Percentiles rank a stretch among this genome's conserved stretches.
phyloP scores from a whole-genome alignment of 2,113 vertebrate genomes.

The Dasyurus viverrinus region DNA sequence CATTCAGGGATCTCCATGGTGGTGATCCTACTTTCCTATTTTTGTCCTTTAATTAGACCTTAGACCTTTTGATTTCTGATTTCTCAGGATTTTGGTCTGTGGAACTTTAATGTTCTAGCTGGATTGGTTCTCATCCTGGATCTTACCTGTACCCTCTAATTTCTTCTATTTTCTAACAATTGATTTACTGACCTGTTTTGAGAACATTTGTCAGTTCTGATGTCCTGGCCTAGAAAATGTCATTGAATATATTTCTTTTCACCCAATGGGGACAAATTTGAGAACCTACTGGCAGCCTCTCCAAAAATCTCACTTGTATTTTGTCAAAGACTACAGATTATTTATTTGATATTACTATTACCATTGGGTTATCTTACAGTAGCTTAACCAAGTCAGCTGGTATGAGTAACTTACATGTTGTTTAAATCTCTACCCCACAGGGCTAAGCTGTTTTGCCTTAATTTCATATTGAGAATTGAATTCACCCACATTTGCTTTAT shows the following conservation, averaged over 20 bases:
- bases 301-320: not conserved
- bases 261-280: not conserved
- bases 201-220: not conserved
- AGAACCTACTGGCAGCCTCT: not conserved
- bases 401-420: not conserved
- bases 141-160: not conserved
- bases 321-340: not conserved
- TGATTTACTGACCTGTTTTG: not conserved
- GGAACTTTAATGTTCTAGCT: not conserved
- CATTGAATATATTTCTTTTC: constrained; percentile 18
- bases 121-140: not conserved
- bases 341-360: not conserved
- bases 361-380: not conserved
- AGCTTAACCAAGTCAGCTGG: not conserved
- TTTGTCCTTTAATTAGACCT: not conserved
- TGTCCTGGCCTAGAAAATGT: not conserved
- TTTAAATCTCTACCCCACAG: not conserved
- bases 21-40: not conserved
- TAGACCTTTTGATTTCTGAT: not conserved
- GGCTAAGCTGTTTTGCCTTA: not conserved
- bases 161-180: not conserved
- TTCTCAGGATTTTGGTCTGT: not conserved
- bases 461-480: constrained; percentile 68
- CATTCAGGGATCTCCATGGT: not conserved
- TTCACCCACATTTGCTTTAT: constrained; percentile 62